Evolutionary conservation across 2,797 vertebrate genomes (phyloP).

Genomic region (Paratrypauchen microcephalus): DNA sequence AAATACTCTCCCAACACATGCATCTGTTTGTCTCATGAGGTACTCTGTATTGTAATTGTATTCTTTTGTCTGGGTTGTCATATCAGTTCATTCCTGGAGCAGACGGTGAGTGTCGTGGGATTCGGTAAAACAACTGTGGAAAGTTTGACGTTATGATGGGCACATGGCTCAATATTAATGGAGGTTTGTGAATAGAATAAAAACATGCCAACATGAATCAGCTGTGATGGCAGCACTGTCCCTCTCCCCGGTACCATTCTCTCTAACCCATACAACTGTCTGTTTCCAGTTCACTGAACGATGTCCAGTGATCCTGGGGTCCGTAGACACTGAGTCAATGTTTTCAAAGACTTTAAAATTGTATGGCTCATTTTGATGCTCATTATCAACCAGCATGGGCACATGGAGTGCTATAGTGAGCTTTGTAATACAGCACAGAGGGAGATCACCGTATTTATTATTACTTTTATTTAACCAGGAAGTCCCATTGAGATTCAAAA

Average conservation of each 20-base stretch:
- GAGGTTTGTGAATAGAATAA: conserved; percentile 39
- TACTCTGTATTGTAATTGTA: background rate
- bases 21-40: background rate
- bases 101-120: background rate
- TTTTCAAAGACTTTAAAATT: background rate
- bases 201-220: conserved; percentile 62
- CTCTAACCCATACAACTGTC: conserved; percentile 11
- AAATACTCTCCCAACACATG: background rate
- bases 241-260: conserved; percentile 14
- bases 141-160: conserved; percentile 34
- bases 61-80: background rate
- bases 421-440: background rate
- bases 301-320: conserved; percentile 18
- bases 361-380: background rate
- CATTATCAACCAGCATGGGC: background rate
- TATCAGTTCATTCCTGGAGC: background rate
- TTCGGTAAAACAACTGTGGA: conserved; percentile 6
- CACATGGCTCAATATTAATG: conserved; percentile 52
- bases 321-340: conserved; percentile 17
- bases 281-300: conserved; percentile 43
- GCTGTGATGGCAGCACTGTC: conserved; percentile 9
- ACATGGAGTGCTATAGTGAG: no score
- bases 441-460: no score
- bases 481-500: no score
- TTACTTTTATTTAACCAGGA: no score